Conservation (phyloP, 2,113 vertebrate genomes). For the Haplochromis burtoni region DNA sequence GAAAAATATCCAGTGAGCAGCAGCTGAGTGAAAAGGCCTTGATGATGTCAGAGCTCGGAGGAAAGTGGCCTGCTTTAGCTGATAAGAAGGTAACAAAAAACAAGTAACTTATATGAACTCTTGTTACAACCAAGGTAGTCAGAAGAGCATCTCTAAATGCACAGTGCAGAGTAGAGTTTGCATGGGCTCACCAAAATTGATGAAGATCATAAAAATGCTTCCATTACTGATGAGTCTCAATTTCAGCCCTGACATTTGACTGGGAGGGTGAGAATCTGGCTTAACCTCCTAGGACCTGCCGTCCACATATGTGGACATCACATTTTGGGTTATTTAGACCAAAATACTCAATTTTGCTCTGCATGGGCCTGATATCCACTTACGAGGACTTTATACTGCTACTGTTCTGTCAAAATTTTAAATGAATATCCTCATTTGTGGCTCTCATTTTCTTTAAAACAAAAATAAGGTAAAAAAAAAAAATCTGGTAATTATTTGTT, state of each 20-base stretch:
- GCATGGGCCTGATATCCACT: background rate
- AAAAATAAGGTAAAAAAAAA: background rate
- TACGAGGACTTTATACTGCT: fast-evolving
- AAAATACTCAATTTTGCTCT: background rate
- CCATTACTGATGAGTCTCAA: background rate
- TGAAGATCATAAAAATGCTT: background rate
- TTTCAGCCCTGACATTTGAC: fast-evolving
- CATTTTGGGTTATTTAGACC: background rate
- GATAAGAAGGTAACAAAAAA: background rate
- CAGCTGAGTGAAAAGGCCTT: background rate
- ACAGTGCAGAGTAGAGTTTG: background rate
- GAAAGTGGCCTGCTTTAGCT: background rate
- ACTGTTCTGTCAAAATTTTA: fast-evolving
- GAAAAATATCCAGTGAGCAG: background rate
- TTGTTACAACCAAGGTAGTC: background rate
- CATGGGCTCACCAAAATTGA: background rate
- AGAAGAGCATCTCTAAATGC: background rate
- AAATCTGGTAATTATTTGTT: no score
- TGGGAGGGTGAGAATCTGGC: fast-evolving
- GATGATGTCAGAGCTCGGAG: background rate
- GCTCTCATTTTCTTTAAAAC: background rate
- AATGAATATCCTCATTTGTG: background rate
- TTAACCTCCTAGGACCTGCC: background rate
- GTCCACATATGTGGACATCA: background rate
- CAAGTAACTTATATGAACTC: background rate